Evolutionary conservation across 2,113 vertebrate genomes (phyloP), one percentile per base, ranked within the genome.

Genomic region (Polyodon spathula): DNA sequence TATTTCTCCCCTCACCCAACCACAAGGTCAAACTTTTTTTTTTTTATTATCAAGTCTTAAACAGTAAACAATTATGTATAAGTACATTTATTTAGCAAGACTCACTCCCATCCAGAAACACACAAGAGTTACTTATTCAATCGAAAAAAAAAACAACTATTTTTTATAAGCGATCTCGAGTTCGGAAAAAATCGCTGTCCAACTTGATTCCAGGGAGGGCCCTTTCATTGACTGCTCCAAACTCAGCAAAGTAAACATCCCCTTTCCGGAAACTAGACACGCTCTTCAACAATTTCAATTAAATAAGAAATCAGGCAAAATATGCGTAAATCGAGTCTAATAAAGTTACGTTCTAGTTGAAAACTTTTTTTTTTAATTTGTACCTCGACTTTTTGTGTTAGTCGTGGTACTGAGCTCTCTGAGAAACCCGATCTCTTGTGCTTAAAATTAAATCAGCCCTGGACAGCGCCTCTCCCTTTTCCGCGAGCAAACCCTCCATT

Each of bases 381-480:
- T 63, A 57, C 41, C 54, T 57, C n/a, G 10, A 51, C 37, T 50
- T 56, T 56, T 50, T 81, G 78, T 79, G 81, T 83, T 84, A 80
- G 77, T 80, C 82, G 71, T 87, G 86, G 86, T 87, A 72, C 75
- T 77, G 70, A 74, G 73, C 61, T 60, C 64, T 40, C 66, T 70
- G 61, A 61, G 80, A 74, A 80, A 77, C 70, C 61, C 61, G 75
- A 76, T 57, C 74, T 66, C 58, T 27, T 27, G 27, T 11, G 63
- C 43, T 65, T 77, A 78, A 75, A 62, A 42, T 38, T 15, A 44
- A 61, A 90, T 92, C 89, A 91, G 87, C 87, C 82, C 87, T 89
- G 91, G 91, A 93, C 91, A 93, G 91, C 91, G 84, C 77, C 85
- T 82, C 69, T 60, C 69, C 69, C 73, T 73, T 74, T 72, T 74